These are phyloP conservation scores for Macropus fuliginosus DNA, from an alignment of 2,797 vertebrate species.

Conservation along the genomic window DNA sequence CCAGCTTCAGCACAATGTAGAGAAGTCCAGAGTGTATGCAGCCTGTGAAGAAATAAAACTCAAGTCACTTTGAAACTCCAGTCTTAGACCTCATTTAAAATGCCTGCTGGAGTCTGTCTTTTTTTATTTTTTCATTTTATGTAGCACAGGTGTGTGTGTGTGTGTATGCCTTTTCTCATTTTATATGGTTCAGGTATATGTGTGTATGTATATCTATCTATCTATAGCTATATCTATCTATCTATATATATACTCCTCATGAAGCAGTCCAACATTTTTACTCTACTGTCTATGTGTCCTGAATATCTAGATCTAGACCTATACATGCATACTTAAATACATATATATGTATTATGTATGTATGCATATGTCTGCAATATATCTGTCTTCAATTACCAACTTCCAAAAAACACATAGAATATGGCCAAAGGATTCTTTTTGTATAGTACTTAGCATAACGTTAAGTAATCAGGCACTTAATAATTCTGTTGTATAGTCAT, in stretches of 20 bases:
- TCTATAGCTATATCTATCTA: too few relatives aligned
- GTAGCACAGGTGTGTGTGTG: too few relatives aligned
- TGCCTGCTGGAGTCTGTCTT: background rate
- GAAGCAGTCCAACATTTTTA: background rate
- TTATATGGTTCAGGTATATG: too few relatives aligned
- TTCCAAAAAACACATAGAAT: background rate
- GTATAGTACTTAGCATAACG: background rate
- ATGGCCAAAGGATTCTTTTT: background rate
- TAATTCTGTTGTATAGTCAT: background rate
- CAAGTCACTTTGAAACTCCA: background rate
- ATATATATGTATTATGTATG: too few relatives aligned
- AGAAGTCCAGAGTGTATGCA: background rate
- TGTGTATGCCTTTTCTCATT: too few relatives aligned
- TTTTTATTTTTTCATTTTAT: background rate
- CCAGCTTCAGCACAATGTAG: background rate
- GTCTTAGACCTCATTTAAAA: background rate
- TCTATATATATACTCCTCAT: background rate
- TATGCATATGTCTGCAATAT: background rate
- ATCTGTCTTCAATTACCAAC: background rate
- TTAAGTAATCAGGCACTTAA: background rate
- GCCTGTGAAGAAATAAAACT: background rate
- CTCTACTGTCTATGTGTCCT: slow-evolving; percentile 2
- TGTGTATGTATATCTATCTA: too few relatives aligned
- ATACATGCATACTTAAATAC: too few relatives aligned
- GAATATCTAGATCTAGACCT: background rate